Evolutionary conservation across 2,113 vertebrate genomes (phyloP), one percentile per base, ranked within the genome.

Genomic region (Oenanthe oenanthe): DNA sequence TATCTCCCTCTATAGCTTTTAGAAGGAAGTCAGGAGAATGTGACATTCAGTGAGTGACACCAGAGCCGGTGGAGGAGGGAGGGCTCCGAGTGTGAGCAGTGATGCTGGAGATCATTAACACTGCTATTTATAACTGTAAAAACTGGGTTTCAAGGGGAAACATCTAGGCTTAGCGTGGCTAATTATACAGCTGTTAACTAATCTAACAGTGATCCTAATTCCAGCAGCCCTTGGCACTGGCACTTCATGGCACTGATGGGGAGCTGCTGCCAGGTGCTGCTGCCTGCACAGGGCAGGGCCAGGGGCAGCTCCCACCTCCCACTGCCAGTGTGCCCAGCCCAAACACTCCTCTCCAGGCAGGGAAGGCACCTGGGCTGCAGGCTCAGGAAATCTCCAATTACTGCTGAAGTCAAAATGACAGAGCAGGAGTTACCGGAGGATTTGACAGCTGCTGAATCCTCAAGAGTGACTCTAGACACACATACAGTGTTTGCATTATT

Each of bases 41-140:
- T 95, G 94, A 94, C 92, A 90, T 90, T 96, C 66, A 67, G 90
- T 74, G 89, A 92, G 85, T 86, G 93, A 93, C 85, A 96, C 68
- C 12, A n/a, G 93, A 88, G 93, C 95, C 0, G 6, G 20, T 34
- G 85, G 63, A 77, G 84, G 92, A 89, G 88, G 89, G 87, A 79
- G 92, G 78, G 58, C 92, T 80, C 73, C 4, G 4, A 92, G 89
- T 90, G 78, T 36, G 61, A 88, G 87, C 71, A 70, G 40, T 67
- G 94, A 56, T 94, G 89, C 94, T 95, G 88, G 89, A 80, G 95
- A 92, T 95, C 94, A 93, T 96, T 97, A 92, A 88, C 95, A 72
- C 85, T 78, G 85, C 88, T 96, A 94, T 87, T 71, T 93, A 85
- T 95, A 96, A 92, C 74, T 66, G 43, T 74, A 95, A 93, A 95